Evolutionary conservation across 2,113 vertebrate species (phyloP).

Genomic region (Corvus hawaiiensis): DNA sequence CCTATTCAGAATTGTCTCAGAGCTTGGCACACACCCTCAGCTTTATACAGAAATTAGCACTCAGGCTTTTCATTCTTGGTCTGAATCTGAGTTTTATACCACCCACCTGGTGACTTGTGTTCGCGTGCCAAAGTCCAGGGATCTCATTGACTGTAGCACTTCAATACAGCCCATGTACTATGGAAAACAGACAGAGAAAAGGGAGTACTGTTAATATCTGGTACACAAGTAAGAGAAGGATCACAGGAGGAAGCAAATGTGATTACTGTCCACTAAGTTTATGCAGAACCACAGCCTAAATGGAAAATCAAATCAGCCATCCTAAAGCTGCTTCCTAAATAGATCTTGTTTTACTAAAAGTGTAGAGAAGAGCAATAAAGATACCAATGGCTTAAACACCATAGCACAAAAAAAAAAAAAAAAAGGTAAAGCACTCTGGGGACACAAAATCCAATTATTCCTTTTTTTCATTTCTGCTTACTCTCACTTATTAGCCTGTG

Average conservation of each 20-base stretch:
- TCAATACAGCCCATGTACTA: constrained; percentile 90
- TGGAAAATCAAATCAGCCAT: constrained; percentile 10
- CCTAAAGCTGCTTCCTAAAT: constrained; percentile 5
- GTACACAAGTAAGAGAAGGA: not conserved
- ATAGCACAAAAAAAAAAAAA: not conserved
- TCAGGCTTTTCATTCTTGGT: not conserved
- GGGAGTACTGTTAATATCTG: not conserved
- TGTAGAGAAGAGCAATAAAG: not conserved
- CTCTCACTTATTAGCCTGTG: not conserved
- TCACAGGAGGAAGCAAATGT: constrained; percentile 7
- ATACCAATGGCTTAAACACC: not conserved
- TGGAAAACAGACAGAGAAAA: constrained; percentile 25
- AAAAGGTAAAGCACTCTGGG: not conserved
- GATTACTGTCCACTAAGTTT: not conserved
- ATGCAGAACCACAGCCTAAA: not conserved
- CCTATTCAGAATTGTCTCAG: not conserved
- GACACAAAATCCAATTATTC: not conserved
- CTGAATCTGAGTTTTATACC: not conserved
- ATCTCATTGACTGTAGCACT: constrained; percentile 91
- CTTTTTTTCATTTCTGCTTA: not conserved
- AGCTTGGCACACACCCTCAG: not conserved
- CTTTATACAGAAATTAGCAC: not conserved
- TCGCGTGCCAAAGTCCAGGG: constrained; percentile 86
- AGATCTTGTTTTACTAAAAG: not conserved
- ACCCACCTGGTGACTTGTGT: constrained; percentile 92